Evolutionary conservation across 1,140 invertebrate genomes (phyloP).

Genomic region (Caenorhabditis latens): DNA sequence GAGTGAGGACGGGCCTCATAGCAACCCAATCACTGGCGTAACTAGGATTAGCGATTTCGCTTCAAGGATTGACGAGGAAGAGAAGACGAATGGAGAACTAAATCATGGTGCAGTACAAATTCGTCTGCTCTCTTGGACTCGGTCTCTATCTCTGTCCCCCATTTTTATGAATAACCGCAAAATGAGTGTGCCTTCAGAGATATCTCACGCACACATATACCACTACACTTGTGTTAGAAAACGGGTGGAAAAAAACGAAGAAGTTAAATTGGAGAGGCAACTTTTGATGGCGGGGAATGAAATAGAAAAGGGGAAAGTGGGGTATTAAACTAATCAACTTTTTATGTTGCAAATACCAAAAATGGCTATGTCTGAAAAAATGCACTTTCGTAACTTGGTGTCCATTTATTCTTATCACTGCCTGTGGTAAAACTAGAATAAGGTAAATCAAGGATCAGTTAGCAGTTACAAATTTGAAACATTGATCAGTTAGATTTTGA

Average conservation of each 20-base stretch:
- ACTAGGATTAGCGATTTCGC: constrained; percentile 35
- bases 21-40: constrained; percentile 47
- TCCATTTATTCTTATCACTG: too few species aligned
- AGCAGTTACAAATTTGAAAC: too few species aligned
- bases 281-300: too few species aligned
- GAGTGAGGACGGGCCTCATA: neutral
- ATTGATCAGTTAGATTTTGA: too few species aligned
- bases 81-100: neutral
- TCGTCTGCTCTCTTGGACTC: neutral
- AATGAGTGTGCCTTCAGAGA: constrained; percentile 42
- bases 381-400: too few species aligned
- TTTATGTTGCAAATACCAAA: too few species aligned
- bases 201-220: constrained; percentile 17
- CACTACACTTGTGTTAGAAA: neutral
- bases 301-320: too few species aligned
- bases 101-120: constrained; percentile 50
- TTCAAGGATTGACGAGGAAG: neutral
- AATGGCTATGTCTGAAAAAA: too few species aligned
- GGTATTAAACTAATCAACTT: too few species aligned
- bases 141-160: too few species aligned
- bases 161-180: constrained; percentile 50
- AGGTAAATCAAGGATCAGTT: too few species aligned
- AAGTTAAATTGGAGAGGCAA: neutral
- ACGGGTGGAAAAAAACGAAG: neutral
- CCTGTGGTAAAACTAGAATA: too few species aligned